Evolutionary conservation across 2,113 vertebrate species (phyloP).

Genomic region (Nibea albiflora): DNA sequence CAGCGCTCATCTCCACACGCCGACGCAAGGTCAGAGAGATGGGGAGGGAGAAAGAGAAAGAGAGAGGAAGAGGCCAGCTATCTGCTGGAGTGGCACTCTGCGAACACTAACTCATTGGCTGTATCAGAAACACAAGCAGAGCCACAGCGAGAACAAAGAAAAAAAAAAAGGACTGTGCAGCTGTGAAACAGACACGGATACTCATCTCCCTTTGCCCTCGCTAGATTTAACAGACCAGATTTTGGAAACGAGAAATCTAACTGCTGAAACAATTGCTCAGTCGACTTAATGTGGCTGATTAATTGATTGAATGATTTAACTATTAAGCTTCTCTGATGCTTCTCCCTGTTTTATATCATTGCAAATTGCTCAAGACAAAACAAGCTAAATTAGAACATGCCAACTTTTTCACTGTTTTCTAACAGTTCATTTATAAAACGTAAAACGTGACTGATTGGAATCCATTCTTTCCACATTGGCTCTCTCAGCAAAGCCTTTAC

Average conservation of each 20-base stretch:
- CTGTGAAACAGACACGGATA: neutral
- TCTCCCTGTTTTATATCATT: neutral
- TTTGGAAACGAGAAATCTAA: neutral
- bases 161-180: constrained; percentile 9
- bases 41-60: constrained; percentile 34
- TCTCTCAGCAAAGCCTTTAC: neutral
- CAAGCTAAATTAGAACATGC: neutral
- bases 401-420: neutral
- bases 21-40: constrained; percentile 74
- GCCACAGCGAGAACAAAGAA: constrained; percentile 3
- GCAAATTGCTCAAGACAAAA: neutral
- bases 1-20: constrained; percentile 79
- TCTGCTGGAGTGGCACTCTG: constrained; percentile 75
- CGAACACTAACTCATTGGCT: constrained; percentile 64
- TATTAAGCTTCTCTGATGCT: neutral
- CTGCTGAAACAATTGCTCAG: neutral
- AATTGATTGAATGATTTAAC: neutral
- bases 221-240: neutral
- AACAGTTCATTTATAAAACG: neutral
- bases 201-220: neutral
- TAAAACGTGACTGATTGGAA: neutral
- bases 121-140: constrained; percentile 56
- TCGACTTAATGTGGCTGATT: neutral
- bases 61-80: constrained; percentile 64
- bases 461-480: neutral